Evolutionary conservation across 2,888 invertebrate species (phyloP), one percentile per base, ranked within the genome.

Genomic region (Campaea margaritaria): DNA sequence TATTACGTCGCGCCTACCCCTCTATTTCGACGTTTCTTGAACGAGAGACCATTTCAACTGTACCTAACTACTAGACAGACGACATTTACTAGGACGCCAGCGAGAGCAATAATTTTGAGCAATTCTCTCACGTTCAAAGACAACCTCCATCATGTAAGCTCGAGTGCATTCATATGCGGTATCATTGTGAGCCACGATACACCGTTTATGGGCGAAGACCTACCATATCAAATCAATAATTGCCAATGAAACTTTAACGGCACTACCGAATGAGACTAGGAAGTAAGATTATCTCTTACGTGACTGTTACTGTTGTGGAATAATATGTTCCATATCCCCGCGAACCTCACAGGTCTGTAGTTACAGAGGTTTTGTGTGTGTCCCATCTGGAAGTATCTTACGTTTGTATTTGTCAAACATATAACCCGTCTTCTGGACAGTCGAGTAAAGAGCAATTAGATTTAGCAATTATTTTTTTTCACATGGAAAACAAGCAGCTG

Each of bases 1-100:
- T 43, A 16, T 58, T 47, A 51, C 12, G n/a, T 38, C 0, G 13
- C 21, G 11, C 28, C 51, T 27, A 46, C 41, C 50, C 50, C 50
- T 39, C 47, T 13, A 42, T 58, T 43, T 27, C 36, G 13, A 36
- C 16, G 11, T 58, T 42, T 36, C 36, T 14, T 1, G 27, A 47
- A 52, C 46, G 36, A 41, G 14, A 27, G 14, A 14, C 28, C 47
- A 43, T 47, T 43, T 14, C 38, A 58, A 52, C 58, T 58, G 58
- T 52, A 52, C 47, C 2, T 58, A 51, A 58, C 41, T 13, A 42
- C 47, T 39, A 2, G 47, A 36, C 34, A 10, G 56, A 15, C 47
- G 43, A 34, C 57, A 46, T 41, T 41, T 57, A 42, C 46, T 5
- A 49, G 11, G 13, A 31, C n/a, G 34, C 10, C 47, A 16, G 12